A percentile compares a stretch with the other conserved stretches of the same genome.
phyloP scores from a whole-genome alignment of 2,888 invertebrate genomes.

The Zelleria hepariella region DNA sequence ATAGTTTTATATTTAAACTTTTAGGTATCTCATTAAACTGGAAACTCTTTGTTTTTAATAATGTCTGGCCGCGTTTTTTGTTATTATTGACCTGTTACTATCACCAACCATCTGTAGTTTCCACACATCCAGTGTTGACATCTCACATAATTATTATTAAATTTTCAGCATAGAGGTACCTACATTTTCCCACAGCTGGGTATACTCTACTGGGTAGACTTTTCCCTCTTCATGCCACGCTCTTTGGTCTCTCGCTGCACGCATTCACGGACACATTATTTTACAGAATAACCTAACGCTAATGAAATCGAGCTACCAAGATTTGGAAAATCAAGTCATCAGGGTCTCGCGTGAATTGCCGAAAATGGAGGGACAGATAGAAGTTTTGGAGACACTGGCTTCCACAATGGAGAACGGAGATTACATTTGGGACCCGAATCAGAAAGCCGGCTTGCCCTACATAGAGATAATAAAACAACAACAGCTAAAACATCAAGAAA shows the following conservation, averaged over 20 bases:
- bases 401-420: neutral
- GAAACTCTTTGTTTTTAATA: no score
- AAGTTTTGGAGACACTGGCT: conserved; percentile 42
- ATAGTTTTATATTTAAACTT: no score
- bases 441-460: neutral
- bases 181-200: no score
- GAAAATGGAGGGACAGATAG: conserved; percentile 50
- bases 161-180: no score
- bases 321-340: conserved; percentile 38
- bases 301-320: conserved; percentile 37
- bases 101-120: no score
- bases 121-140: no score
- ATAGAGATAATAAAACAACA: neutral
- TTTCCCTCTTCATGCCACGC: neutral
- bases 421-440: neutral
- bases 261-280: neutral
- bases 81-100: no score
- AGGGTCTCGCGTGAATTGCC: conserved; percentile 43
- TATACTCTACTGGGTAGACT: no score
- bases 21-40: no score
- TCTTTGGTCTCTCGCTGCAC: neutral
- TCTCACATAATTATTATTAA: no score
- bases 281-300: conserved; percentile 42
- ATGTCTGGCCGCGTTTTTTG: no score
- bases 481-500: neutral